Conservation (phyloP, 2,888 invertebrate genomes). For the Drosophila neotestacea region DNA sequence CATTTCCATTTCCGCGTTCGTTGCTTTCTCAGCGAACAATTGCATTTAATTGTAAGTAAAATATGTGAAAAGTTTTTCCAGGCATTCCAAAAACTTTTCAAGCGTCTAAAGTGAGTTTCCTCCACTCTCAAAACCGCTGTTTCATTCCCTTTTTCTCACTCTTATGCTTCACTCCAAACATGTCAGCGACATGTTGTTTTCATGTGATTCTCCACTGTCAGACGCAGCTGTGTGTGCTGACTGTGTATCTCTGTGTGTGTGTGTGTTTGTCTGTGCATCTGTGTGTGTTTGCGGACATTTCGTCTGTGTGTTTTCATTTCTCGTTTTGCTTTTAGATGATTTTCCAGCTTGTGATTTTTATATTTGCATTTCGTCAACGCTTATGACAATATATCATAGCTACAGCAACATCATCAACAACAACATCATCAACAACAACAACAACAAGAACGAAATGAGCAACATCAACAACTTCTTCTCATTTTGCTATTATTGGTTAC, state of each 20-base stretch:
- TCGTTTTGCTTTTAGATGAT: constrained; percentile 56
- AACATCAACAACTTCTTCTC: constrained; percentile 29
- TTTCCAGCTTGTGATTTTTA: constrained; percentile 68
- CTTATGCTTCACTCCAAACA: constrained; percentile 35
- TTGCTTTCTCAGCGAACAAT: constrained; percentile 57
- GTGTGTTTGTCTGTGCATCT: constrained; percentile 8
- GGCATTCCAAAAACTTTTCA: constrained; percentile 61
- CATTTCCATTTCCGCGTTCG: constrained; percentile 12
- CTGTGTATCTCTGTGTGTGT: constrained; percentile 14
- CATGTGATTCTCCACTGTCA: constrained; percentile 70
- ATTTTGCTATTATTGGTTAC: constrained; percentile 75
- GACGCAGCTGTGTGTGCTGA: constrained; percentile 49
- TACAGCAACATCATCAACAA: constrained; percentile 20
- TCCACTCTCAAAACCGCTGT: not conserved
- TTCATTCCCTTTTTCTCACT: not conserved
- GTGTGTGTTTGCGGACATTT: constrained; percentile 20
- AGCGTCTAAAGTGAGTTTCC: constrained; percentile 55
- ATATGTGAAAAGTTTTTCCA: constrained; percentile 77
- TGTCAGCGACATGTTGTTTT: constrained; percentile 80
- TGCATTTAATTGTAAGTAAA: constrained; percentile 81
- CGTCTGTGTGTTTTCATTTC: constrained; percentile 25
- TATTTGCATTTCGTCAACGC: constrained; percentile 78
- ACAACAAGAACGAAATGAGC: constrained; percentile 7
- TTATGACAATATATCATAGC: constrained; percentile 73
- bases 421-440: not conserved